Percentiles rank a stretch among this genome's conserved stretches.
phyloP scores from a whole-genome alignment of 2,888 invertebrate genomes.

The Cryptops parisi region DNA sequence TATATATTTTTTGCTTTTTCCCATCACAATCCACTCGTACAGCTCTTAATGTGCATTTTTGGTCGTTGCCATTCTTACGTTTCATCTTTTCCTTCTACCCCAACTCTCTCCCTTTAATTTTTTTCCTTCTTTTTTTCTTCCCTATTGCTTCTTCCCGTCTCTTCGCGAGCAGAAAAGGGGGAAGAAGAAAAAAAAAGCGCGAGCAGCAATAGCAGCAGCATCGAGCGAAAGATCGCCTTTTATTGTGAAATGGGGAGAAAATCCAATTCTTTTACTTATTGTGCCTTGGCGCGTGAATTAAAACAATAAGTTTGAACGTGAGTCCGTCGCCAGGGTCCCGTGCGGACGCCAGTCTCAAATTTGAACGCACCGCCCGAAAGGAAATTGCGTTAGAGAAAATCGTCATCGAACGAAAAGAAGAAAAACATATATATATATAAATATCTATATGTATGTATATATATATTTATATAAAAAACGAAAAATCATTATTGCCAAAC shows the following conservation, averaged over 20 bases:
- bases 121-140: neutral
- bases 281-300: conserved; percentile 13
- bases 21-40: too few species aligned
- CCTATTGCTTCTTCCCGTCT: neutral
- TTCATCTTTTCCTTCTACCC: neutral
- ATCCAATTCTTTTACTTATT: conserved; percentile 13
- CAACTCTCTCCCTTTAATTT: neutral
- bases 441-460: too few species aligned
- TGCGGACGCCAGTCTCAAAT: neutral
- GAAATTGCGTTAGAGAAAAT: neutral
- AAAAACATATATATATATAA: too few species aligned
- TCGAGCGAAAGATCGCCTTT: conserved; percentile 2
- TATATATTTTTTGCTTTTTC: too few species aligned
- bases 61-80: neutral
- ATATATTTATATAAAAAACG: too few species aligned
- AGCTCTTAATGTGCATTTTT: neutral
- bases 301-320: conserved; percentile 14
- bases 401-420: neutral
- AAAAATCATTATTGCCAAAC: neutral
- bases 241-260: conserved; percentile 15
- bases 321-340: neutral
- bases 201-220: too few species aligned
- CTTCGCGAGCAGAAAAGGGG: neutral
- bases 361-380: neutral
- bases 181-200: neutral